Evolutionary conservation across 1,140 invertebrate genomes (phyloP), one percentile per base, ranked within the genome.

Genomic region (Trachelipus rathkii): DNA sequence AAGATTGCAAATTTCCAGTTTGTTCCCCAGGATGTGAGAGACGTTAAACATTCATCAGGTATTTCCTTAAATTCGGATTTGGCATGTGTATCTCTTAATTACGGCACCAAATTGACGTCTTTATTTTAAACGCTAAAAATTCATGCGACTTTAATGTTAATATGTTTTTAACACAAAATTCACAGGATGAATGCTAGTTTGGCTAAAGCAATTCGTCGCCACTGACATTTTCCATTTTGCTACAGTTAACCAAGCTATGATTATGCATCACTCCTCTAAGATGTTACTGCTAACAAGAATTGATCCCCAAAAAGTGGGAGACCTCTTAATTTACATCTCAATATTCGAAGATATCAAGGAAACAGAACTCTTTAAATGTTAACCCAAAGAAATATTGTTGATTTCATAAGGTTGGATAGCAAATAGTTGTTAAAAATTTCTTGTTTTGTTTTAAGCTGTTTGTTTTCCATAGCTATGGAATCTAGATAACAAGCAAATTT

Each of bases 221-320:
- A 85, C 67, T 79, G n/a, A 74, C 68, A 69, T 33, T 81, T 74
- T 10, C 72, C 11, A 76, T 68, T 74, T 73, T 76, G 33, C 70
- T 24, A 74, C 84, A n/a, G 85, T 88, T 33, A 87, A 90, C 87
- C 91, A 7, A 92, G 93, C 84, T 88, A 89, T 81, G 91, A 92
- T 13, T 70, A 77, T 87, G 90, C 23, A 82, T 93, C 2, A 82
- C 92, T n/a, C 87, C 89, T 0, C 83, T 93, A 5, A 87, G 91
- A 72, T 90, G 91, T 83, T 92, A 1, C 83, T 93, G 11, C 82
- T 92, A 0, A 89, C 91, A 82, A 87, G 86, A 5, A 87, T 85
- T 15, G 86, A 89, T 78, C 88, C 89, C 33, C 0, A 89, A 89
- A 70, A 89, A 88, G 72, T 94, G 90, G 89, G 72, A 85, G 10